Percentiles rank a stretch among this genome's conserved stretches.
Conservation (phyloP, 2,888 invertebrate species). For the Asteroscopus sphinx region DNA sequence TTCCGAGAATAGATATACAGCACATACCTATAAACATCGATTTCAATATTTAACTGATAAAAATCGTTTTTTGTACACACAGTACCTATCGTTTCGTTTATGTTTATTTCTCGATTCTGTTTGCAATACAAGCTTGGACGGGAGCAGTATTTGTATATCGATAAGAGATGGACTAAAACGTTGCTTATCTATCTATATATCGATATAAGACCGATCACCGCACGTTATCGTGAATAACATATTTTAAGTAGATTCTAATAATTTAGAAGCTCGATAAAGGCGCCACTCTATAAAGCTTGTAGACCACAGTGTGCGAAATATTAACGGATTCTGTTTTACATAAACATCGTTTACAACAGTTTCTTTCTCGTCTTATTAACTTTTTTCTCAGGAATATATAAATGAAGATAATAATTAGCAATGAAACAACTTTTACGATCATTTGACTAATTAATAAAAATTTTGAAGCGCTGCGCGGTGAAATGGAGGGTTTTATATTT, state of each 20-base stretch:
- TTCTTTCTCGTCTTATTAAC: background rate
- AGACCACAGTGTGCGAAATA: constrained; percentile 36
- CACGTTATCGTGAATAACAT: constrained; percentile 60
- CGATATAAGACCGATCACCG: constrained; percentile 60
- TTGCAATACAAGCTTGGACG: constrained; percentile 55
- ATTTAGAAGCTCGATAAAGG: constrained; percentile 68
- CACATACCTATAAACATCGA: constrained; percentile 41
- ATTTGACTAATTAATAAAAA: constrained; percentile 35
- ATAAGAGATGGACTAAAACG: constrained; percentile 65
- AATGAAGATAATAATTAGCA: constrained; percentile 12
- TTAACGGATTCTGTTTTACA: constrained; percentile 10
- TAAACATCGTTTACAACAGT: background rate
- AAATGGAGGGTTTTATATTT: constrained; percentile 26
- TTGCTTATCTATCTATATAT: constrained; percentile 46
- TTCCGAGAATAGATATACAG: constrained; percentile 49
- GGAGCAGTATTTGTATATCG: constrained; percentile 64
- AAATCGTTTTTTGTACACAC: constrained; percentile 36
- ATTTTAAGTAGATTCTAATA: constrained; percentile 67
- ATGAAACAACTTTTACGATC: constrained; percentile 23
- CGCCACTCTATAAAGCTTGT: constrained; percentile 52
- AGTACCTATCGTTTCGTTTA: constrained; percentile 37
- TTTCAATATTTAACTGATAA: constrained; percentile 58
- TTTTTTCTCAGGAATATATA: background rate
- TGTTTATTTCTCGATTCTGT: constrained; percentile 50
- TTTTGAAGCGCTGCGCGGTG: constrained; percentile 23